A percentile compares a stretch with the other conserved stretches of the same genome.
phyloP scores from a whole-genome alignment of 2,797 vertebrate genomes.

The Sphenodon punctatus region DNA sequence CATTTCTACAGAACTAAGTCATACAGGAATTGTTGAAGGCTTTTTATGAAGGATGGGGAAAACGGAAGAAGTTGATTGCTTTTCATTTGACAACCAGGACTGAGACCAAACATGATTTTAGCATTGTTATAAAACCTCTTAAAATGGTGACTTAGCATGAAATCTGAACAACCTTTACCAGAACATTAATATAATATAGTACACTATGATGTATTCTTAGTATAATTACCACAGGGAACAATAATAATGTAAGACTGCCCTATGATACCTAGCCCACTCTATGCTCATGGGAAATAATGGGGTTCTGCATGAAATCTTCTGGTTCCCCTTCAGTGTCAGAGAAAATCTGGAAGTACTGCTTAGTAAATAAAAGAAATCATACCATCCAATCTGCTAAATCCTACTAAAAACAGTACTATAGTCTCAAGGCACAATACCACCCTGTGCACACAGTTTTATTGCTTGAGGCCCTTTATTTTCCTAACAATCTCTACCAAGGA shows the following conservation, averaged over 20 bases:
- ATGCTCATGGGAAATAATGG: neutral
- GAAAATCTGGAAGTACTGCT: neutral
- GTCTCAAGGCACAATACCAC: neutral
- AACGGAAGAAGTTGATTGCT: neutral
- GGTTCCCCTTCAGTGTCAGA: neutral
- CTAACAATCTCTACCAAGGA: neutral
- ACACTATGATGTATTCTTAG: neutral
- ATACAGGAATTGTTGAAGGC: neutral
- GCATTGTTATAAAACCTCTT: neutral
- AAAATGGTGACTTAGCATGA: neutral
- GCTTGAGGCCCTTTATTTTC: neutral
- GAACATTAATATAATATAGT: neutral
- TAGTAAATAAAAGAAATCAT: neutral
- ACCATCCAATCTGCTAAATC: neutral
- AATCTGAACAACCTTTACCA: neutral
- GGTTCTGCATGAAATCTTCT: neutral
- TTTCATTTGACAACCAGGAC: neutral
- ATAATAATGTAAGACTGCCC: neutral
- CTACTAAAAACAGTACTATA: conserved; percentile 4
- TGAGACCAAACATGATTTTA: neutral
- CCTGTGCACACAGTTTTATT: neutral
- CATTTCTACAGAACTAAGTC: neutral
- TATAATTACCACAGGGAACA: neutral
- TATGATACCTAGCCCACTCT: neutral
- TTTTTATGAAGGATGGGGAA: neutral